These are phyloP conservation scores for Caiman crocodilus DNA, from an alignment of 2,797 vertebrate species.

Conservation along the genomic window DNA sequence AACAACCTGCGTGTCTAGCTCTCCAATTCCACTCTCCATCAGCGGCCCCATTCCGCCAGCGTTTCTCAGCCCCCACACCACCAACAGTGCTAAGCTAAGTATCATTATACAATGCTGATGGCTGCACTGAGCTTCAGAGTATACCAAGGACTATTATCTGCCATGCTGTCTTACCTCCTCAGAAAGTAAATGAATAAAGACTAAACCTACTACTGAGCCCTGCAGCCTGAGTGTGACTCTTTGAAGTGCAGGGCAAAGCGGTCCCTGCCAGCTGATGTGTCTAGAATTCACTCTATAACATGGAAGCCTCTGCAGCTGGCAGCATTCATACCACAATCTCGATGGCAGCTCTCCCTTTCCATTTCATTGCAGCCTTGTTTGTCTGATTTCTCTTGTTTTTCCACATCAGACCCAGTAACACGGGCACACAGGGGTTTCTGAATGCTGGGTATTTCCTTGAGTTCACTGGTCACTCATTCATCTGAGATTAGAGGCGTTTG, in stretches of 20 bases:
- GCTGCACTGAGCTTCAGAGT: too few relatives aligned
- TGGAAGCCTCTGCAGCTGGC: not conserved
- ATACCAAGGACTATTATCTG: too few relatives aligned
- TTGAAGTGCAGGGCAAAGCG: not conserved
- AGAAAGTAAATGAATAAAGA: not conserved
- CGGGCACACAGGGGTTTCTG: not conserved
- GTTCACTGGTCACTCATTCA: fast-evolving
- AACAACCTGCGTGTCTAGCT: too few relatives aligned
- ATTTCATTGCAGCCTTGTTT: not conserved
- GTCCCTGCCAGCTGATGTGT: not conserved
- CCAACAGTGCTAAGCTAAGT: too few relatives aligned
- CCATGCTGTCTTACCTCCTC: too few relatives aligned
- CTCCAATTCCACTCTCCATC: too few relatives aligned
- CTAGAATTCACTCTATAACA: not conserved
- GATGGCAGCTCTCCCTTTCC: not conserved
- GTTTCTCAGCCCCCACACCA: too few relatives aligned
- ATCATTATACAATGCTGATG: too few relatives aligned
- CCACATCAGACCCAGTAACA: not conserved
- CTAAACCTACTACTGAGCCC: not conserved
- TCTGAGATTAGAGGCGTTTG: not conserved
- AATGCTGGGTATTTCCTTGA: not conserved
- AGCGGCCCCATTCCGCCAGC: too few relatives aligned
- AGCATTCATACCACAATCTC: not conserved
- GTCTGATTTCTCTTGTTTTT: not conserved
- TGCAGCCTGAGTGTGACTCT: not conserved